phyloP scores from a whole-genome alignment of 2,113 vertebrate species.

The Miniopterus natalensis region DNA sequence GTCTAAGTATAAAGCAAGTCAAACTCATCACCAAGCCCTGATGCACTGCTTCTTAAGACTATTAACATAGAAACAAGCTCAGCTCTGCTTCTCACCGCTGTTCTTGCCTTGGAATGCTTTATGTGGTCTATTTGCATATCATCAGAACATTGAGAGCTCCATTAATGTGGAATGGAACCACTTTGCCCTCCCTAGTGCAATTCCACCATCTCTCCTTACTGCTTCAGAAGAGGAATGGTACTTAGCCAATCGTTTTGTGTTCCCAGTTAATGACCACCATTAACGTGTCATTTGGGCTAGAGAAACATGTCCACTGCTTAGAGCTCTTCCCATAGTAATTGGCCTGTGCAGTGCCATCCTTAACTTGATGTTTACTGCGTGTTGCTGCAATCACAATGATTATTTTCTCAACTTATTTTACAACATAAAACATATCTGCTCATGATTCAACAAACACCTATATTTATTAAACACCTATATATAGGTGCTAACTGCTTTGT shows the following conservation, averaged over 20 bases:
- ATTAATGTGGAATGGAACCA: constrained; percentile 64
- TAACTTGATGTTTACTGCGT: constrained; percentile 67
- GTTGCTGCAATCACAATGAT: constrained; percentile 71
- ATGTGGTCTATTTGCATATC: constrained; percentile 71
- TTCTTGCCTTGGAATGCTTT: constrained; percentile 63
- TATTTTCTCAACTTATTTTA: constrained; percentile 68
- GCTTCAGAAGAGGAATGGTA: constrained; percentile 66
- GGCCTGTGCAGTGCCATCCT: constrained; percentile 39
- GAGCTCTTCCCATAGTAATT: constrained; percentile 68
- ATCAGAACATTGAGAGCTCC: constrained; percentile 37
- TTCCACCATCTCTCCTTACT: constrained; percentile 51
- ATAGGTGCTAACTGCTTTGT: neutral
- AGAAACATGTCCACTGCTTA: constrained; percentile 70
- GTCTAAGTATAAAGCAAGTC: neutral
- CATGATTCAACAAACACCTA: constrained; percentile 53
- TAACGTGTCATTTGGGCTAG: constrained; percentile 74
- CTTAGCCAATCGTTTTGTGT: constrained; percentile 66
- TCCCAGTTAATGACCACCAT: constrained; percentile 76
- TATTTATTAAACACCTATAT: constrained; percentile 68
- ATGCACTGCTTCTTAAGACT: constrained; percentile 27
- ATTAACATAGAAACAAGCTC: constrained; percentile 40
- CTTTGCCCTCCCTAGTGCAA: constrained; percentile 60
- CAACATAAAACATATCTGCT: constrained; percentile 65
- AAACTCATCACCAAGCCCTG: constrained; percentile 39
- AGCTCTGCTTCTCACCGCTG: neutral